Conservation (phyloP, 2,797 vertebrate genomes). For the Rhodeus uyekii region DNA sequence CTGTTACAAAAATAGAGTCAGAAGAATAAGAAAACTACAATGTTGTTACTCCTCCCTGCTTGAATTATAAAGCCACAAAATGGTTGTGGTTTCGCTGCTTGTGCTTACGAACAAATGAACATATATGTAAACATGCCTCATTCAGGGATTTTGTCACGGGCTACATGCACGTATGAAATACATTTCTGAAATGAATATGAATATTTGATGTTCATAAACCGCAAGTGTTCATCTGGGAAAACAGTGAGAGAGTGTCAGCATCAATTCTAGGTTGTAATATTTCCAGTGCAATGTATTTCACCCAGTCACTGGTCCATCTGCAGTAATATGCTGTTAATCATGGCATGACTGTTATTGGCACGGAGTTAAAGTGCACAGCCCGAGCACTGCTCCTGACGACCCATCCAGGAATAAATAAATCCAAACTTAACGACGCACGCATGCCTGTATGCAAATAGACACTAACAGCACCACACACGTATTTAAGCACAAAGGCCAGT, state of each 20-base stretch:
- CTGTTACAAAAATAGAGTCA: not conserved
- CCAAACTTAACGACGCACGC: constrained; percentile 48
- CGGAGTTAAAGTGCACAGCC: constrained; percentile 78
- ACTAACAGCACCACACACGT: constrained; percentile 25
- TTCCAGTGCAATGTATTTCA: constrained; percentile 75
- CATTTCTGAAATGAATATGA: constrained; percentile 33
- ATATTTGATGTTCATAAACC: constrained; percentile 24
- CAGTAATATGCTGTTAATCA: constrained; percentile 77
- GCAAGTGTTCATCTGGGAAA: constrained; percentile 18
- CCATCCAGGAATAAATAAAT: constrained; percentile 50
- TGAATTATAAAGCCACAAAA: not conserved
- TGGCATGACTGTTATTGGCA: constrained; percentile 78
- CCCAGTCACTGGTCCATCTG: constrained; percentile 61
- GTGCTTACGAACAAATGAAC: constrained; percentile 13
- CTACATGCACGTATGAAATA: constrained; percentile 28
- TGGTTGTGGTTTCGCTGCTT: not conserved
- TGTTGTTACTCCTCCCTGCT: not conserved
- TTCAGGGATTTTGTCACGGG: constrained; percentile 12
- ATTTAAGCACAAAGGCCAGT: constrained; percentile 56
- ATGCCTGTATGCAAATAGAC: constrained; percentile 40
- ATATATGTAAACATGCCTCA: constrained; percentile 24
- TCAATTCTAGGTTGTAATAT: constrained; percentile 77
- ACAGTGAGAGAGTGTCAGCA: constrained; percentile 56
- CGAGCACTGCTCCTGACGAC: constrained; percentile 73
- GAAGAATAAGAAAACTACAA: not conserved